These are phyloP conservation scores for Shargacucullia verbasci DNA, from an alignment of 2,888 invertebrate species.

Conservation along the genomic window DNA sequence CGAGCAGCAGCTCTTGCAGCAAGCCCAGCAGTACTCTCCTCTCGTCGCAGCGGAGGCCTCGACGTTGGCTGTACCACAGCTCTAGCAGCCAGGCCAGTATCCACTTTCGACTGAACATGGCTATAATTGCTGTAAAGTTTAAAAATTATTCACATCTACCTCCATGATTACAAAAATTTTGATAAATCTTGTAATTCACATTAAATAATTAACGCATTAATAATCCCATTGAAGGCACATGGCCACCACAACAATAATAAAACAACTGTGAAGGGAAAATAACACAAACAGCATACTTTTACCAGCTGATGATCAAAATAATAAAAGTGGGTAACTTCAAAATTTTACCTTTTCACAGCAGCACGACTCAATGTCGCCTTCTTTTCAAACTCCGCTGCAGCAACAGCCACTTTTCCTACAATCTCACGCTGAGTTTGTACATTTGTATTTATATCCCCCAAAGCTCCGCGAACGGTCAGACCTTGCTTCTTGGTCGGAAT, in stretches of 20 bases:
- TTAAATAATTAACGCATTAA: too few relatives aligned
- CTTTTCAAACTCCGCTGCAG: slow-evolving; percentile 79
- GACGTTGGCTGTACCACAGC: slow-evolving; percentile 67
- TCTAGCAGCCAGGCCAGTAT: slow-evolving; percentile 77
- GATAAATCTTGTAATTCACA: too few relatives aligned
- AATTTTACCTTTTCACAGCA: slow-evolving; percentile 67
- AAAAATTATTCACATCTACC: slow-evolving; percentile 36
- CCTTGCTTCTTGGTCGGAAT: slow-evolving; percentile 74
- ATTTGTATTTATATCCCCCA: slow-evolving; percentile 83
- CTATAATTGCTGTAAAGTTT: slow-evolving; percentile 74
- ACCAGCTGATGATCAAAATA: slow-evolving; percentile 20
- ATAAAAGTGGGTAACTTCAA: slow-evolving; percentile 12
- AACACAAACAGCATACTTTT: slow-evolving; percentile 3
- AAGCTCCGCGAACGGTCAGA: slow-evolving; percentile 74
- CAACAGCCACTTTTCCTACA: slow-evolving; percentile 74
- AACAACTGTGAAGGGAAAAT: background rate
- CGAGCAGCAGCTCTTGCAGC: slow-evolving; percentile 75
- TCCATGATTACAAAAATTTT: slow-evolving; percentile 11
- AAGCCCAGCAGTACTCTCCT: slow-evolving; percentile 81
- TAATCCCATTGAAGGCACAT: too few relatives aligned
- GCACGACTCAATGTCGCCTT: slow-evolving; percentile 69
- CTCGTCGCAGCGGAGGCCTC: slow-evolving; percentile 77
- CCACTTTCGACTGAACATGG: slow-evolving; percentile 84
- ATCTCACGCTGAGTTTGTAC: slow-evolving; percentile 74
- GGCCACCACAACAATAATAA: too few relatives aligned